phyloP scores from a whole-genome alignment of 1,140 invertebrate genomes.

The Dermatophagoides farinae region DNA sequence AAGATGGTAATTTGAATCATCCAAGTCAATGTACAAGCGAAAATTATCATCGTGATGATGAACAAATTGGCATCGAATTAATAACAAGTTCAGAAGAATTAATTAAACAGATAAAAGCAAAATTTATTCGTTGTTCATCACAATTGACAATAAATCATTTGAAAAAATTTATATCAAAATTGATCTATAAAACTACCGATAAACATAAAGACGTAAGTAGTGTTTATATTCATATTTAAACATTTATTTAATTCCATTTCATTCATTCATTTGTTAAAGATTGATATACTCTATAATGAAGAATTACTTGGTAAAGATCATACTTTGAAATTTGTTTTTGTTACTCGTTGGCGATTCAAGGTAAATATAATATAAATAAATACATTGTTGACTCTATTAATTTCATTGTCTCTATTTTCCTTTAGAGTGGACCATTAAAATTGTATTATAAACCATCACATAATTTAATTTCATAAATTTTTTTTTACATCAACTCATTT shows the following conservation, averaged over 20 bases:
- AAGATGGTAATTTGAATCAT: slow-evolving; percentile 5
- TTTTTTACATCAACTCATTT: not conserved
- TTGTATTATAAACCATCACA: slow-evolving; percentile 18
- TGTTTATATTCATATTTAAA: not conserved
- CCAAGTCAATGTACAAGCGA: slow-evolving; percentile 15
- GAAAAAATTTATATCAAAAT: slow-evolving; percentile 92
- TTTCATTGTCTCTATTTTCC: not conserved
- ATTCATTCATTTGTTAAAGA: slow-evolving; percentile 36
- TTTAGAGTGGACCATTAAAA: slow-evolving; percentile 19
- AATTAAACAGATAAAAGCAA: slow-evolving; percentile 57
- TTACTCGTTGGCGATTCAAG: slow-evolving; percentile 88
- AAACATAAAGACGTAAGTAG: slow-evolving; percentile 81
- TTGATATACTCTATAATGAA: slow-evolving; percentile 95
- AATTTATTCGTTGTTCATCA: slow-evolving; percentile 79
- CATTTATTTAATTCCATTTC: slow-evolving; percentile 6
- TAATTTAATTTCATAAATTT: not conserved
- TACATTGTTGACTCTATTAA: not conserved
- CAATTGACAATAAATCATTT: slow-evolving; percentile 89
- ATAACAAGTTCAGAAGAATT: slow-evolving; percentile 44
- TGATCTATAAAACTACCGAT: slow-evolving; percentile 69
- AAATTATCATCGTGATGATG: slow-evolving; percentile 68
- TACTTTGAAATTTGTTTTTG: slow-evolving; percentile 92
- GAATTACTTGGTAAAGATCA: slow-evolving; percentile 95
- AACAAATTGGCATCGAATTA: slow-evolving; percentile 79
- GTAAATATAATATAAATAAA: slow-evolving; percentile 25